Evolutionary conservation across 1,140 invertebrate genomes (phyloP), one percentile per base, ranked within the genome.

Genomic region (Drosophila murphyi): DNA sequence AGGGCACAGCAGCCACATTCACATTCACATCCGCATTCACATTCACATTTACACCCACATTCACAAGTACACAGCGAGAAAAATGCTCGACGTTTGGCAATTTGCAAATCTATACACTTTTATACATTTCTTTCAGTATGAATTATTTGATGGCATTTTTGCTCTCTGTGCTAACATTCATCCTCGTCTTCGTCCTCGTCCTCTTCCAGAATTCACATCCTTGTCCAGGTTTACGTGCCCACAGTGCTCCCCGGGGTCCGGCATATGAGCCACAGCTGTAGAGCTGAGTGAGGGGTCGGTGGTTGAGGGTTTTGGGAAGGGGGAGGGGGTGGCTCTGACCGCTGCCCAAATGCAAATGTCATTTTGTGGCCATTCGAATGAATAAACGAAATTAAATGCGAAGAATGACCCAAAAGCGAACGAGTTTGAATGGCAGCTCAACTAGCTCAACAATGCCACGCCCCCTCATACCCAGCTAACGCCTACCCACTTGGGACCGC

Each of bases 321-420:
- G 39, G 10, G 0, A 2, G 34, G 10, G 3, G 39, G 4, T 6
- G 20, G 39, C 12, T 60, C 59, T 64, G 56, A 71, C 68, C 65
- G 48, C 68, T 43, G 67, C 54, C 67, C 83, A 80, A 78, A 91
- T 91, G 89, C 89, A 91, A 91, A 91, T 91, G 89, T 82, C 89
- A 91, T 89, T 91, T 91, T 90, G 83, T 82, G 89, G 89, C 80
- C 89, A 89, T 78, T 89, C 82, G 83, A 86, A 91, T 91, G 83
- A 91, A 91, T 91, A 91, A 89, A 89, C 89, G 89, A 91, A 91
- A 91, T 91, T 90, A 86, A 91, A 91, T 67, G 80, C 72, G 70
- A 91, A 78, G 83, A 81, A 75, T 71, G 55, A 68, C 37, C 55
- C 62, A 35, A 55, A 67, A 61, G 64, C 41, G 45, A 69, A 61